Base-by-base conservation (phyloP, 1,140 invertebrate species). In the Protaetia brevitarsis region DNA sequence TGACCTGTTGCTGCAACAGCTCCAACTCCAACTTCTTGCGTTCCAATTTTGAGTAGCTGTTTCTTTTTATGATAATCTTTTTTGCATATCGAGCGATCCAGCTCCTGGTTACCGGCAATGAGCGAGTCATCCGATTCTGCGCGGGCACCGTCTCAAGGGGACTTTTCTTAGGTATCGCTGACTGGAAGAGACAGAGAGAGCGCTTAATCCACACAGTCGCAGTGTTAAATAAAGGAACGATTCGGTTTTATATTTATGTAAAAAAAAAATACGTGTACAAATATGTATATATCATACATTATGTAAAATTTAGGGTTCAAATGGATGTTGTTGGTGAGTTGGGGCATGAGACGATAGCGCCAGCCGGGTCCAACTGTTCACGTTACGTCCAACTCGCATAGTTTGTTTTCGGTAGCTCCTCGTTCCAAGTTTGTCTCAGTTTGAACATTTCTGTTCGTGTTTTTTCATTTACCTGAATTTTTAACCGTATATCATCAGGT, bases 381-480 rank as follows among this genome's bases (percentile, higher is more conserved):
- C 93, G 77, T 90, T 88, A 93, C 87, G 83, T 99, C 97, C 67
- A 99, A 81, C 11, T 88, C 87, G 81, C 96, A 96, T 37, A 99
- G 81, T 74, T 92, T 94, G 88, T 90, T 7, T 88, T 84, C 0
- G 92, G 88, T 73, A 99, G 96, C 34, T 98, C 88, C 62, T 93
- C 91, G 74, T 88, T 90, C 97, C 97, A 99, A 0, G 97, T 99
- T 75, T 93, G 90, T 0, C 97, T 83, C 7, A 99, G 82, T 78
- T 97, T 97, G 81, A 90, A 98, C 91, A 99, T 91, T 67, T 93
- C 87, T 3, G 88, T 85, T 66, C 96, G 84, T 6, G 91, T 92
- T 77, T 91, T 93, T 77, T 99, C 96, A 80, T 98, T 94, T 51
- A 96, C 94, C 94, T 98, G 13, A n/a, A n/a, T n/a, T n/a, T n/a